phyloP scores from a whole-genome alignment of 2,113 vertebrate species.

The Scolopax mira region DNA sequence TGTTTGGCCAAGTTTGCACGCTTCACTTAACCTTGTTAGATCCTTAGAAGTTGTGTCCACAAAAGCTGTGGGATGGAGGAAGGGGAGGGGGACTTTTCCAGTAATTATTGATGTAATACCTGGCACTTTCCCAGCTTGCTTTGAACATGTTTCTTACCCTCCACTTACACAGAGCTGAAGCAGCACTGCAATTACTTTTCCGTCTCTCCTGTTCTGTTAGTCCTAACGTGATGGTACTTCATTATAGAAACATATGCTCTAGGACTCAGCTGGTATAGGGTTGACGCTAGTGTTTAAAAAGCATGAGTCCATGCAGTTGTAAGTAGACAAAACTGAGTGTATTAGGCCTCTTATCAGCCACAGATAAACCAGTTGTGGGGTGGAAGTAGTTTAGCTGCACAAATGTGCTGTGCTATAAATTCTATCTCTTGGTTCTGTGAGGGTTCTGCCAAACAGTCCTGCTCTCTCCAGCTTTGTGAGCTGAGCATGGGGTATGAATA shows the following conservation, averaged over 20 bases:
- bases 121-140: background rate
- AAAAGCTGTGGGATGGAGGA: background rate
- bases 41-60: background rate
- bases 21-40: background rate
- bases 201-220: background rate
- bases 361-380: background rate
- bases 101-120: background rate
- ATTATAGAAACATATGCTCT: rapidly evolving
- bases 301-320: rapidly evolving
- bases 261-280: background rate
- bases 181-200: background rate
- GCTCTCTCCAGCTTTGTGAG: background rate
- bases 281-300: background rate
- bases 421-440: background rate
- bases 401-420: background rate
- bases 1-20: background rate
- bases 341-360: background rate
- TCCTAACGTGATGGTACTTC: background rate
- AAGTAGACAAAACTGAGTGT: background rate
- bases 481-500: background rate
- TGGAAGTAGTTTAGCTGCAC: background rate
- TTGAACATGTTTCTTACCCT: background rate
- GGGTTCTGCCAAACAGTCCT: background rate
- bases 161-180: background rate
- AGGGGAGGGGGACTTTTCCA: background rate